Evolutionary conservation across 2,888 invertebrate species (phyloP), one percentile per base, ranked within the genome.

Genomic region (Scaptodrosophila latifasciaeformis): DNA sequence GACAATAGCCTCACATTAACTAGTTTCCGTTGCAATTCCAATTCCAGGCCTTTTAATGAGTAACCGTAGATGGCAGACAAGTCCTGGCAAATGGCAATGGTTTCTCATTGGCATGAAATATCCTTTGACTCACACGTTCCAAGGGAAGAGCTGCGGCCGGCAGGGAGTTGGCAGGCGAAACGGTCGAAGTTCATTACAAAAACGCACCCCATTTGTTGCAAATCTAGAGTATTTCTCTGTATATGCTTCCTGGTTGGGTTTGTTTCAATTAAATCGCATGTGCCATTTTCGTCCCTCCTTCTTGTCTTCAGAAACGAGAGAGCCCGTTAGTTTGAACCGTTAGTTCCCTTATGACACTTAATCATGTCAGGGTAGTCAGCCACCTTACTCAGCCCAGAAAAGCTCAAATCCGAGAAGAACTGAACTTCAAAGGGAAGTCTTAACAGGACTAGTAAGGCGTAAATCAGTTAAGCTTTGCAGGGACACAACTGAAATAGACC

Each of bases 1-100:
- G 78, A 80, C 76, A 76, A 76, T 80, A 66, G 70, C 71, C 80
- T 66, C 75, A 68, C 80, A 80, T 80, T 80, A 76, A 76, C 77
- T 76, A 76, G 80, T 74, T 76, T 76, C 80, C 76, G 79, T 52
- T 76, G 80, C 75, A 76, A 65, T 69, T 68, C 50, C 61, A 74
- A 59, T 57, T 59, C 52, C 50, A 53, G 34, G 35, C 45, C 34
- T 65, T 64, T 75, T 79, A 75, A 75, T 75, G 75, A 78, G 79
- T 74, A 74, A 77, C 78, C 62, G 65, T 65, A 69, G 58, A 54
- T 35, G 37, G 2, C 13, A 54, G 34, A 19, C 48, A 54, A 30
- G 40, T 53, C 55, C 46, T 49, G 66, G 46, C 19, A 34, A 34
- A 34, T 42, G 54, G 40, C 12, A 47, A 50, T 29, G n/a, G n/a